Conservation (phyloP, 2,113 vertebrate genomes). For the Xiphophorus couchianus region DNA sequence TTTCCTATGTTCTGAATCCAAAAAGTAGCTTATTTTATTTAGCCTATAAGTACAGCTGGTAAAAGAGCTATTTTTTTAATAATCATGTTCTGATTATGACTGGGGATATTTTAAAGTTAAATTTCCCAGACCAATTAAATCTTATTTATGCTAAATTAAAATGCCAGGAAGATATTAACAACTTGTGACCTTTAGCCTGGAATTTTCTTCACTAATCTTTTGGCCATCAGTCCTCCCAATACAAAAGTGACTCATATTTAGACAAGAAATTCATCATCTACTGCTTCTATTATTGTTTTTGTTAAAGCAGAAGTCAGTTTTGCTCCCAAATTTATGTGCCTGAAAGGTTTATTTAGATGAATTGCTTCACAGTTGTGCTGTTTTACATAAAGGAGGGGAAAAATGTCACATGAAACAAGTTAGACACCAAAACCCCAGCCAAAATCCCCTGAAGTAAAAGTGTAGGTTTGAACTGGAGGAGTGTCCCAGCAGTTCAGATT, state of each 20-base stretch:
- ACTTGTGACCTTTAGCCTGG: no score
- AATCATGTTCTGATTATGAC: no score
- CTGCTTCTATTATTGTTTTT: background rate
- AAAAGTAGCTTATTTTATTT: background rate
- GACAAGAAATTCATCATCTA: background rate
- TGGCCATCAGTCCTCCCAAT: background rate
- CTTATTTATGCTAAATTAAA: background rate
- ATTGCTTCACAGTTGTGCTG: conserved; percentile 20
- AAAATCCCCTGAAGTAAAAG: conserved; percentile 66
- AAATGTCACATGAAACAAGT: conserved; percentile 24
- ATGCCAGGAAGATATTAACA: background rate
- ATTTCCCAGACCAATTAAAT: no score
- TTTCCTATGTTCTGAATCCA: background rate
- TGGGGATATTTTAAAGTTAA: no score
- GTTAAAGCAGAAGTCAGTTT: no score
- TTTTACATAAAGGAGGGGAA: conserved; percentile 8
- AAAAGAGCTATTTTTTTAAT: no score
- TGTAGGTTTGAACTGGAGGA: conserved; percentile 78
- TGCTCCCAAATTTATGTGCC: background rate
- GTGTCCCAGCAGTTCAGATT: conserved; percentile 76
- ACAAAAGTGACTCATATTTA: background rate
- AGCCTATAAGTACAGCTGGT: no score
- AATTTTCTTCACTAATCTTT: no score
- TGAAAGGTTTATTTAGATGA: conserved; percentile 20
- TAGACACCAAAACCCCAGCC: conserved; percentile 31